Evolutionary conservation across 2,888 invertebrate species (phyloP), one percentile per base, ranked within the genome.

Genomic region (Drosophila birchii): DNA sequence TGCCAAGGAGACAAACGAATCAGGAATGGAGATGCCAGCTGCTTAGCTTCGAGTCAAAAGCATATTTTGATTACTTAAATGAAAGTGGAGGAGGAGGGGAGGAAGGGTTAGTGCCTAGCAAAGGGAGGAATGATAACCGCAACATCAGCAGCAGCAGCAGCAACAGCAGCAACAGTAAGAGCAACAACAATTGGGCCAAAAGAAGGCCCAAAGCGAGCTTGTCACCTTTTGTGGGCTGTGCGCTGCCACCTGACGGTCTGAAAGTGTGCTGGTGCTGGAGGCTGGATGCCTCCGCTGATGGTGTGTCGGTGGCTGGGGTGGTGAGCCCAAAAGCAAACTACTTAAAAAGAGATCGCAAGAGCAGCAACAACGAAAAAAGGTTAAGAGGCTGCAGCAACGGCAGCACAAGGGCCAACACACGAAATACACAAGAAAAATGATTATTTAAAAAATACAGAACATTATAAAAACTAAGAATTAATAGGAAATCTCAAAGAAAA

Each of bases 51-150:
- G 82, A 89, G 88, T 82, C 89, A 89, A 85, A 85, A 89, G 89
- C 89, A 86, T 86, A 86, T 86, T 86, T 86, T 86, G 86, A 86
- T 86, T 89, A 86, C 86, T 87, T 86, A 89, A 86, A 89, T 86
- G 88, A 78, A 88, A 85, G 77, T 77, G 77, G 67, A 76, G 29
- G 26, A 26, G 47, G n/a, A 4, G n/a, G n/a, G n/a, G n/a, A n/a
- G n/a, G n/a, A n/a, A n/a, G 26, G 45, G 23, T 14, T 16, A 8
- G 8, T 43, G 20, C 43, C 5, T 12, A 20, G 4, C 3, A 23
- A 9, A 16, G 45, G 3, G 26, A 8, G 47, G n/a, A 4, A 34
- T 29, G n/a, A 47, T 23, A 49, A 29, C 47, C 20, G 43, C n/a
- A 39, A 3, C 29, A 47, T 5, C 26, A 26, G 5, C 26, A 29